These are phyloP conservation scores for Australoheros facetus DNA, from an alignment of 2,797 vertebrate species.

Conservation along the genomic window DNA sequence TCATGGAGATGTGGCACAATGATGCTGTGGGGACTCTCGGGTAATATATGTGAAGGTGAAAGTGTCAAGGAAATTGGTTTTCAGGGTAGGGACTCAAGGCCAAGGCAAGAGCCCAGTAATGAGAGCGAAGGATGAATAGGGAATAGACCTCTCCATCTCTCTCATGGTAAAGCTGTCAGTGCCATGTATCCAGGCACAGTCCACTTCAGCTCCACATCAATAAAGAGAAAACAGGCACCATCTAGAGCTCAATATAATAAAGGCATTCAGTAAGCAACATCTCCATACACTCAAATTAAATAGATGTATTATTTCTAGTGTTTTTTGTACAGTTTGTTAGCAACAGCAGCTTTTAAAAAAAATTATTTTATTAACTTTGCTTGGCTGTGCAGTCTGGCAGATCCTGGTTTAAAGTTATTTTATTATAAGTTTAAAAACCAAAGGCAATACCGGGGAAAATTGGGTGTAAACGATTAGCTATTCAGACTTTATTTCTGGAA, in stretches of 20 bases:
- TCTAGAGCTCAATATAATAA: neutral
- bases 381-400: neutral
- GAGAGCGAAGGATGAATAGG: slow-evolving; percentile 46
- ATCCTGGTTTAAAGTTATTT: neutral
- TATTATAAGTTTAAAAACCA: neutral
- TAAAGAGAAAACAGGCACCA: slow-evolving; percentile 9
- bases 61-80: slow-evolving; percentile 68
- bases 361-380: neutral
- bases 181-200: slow-evolving; percentile 28
- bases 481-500: neutral
- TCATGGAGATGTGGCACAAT: slow-evolving; percentile 27
- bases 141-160: slow-evolving; percentile 59
- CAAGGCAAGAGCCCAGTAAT: slow-evolving; percentile 52
- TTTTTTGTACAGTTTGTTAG: neutral
- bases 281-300: neutral
- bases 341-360: neutral
- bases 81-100: slow-evolving; percentile 68
- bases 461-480: neutral
- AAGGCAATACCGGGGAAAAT: neutral
- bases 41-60: slow-evolving; percentile 58
- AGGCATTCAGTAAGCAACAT: neutral
- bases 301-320: neutral
- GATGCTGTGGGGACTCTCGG: slow-evolving; percentile 38
- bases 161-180: slow-evolving; percentile 55
- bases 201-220: slow-evolving; percentile 17